phyloP scores from a whole-genome alignment of 2,888 invertebrate genomes.

The Acleris laterana region DNA sequence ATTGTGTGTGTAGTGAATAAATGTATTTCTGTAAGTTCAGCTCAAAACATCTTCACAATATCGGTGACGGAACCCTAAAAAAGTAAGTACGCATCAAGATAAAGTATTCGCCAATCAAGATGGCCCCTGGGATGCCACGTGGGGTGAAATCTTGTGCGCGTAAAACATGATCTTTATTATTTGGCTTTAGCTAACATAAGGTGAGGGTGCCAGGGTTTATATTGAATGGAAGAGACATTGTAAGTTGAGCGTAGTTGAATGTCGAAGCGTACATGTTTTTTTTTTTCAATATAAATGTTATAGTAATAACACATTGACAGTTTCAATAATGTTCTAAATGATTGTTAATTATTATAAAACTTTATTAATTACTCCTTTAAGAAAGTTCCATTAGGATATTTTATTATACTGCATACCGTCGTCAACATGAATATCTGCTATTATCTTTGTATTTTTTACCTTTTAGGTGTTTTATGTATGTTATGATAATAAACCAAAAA shows the following conservation, averaged over 20 bases:
- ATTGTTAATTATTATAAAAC: too few relatives aligned
- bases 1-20: too few relatives aligned
- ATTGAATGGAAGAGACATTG: constrained; percentile 29
- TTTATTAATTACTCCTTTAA: too few relatives aligned
- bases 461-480: too few relatives aligned
- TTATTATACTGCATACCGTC: too few relatives aligned
- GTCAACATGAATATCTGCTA: too few relatives aligned
- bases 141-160: constrained; percentile 50
- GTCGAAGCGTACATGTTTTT: background rate
- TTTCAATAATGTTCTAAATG: too few relatives aligned
- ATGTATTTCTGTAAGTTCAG: too few relatives aligned
- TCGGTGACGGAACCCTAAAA: constrained; percentile 28
- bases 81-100: constrained; percentile 42
- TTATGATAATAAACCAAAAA: too few relatives aligned
- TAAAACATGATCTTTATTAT: constrained; percentile 70
- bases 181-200: constrained; percentile 49
- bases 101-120: constrained; percentile 54
- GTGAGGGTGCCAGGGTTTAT: constrained; percentile 31
- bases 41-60: constrained; percentile 11
- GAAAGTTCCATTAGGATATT: too few relatives aligned
- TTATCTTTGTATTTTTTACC: too few relatives aligned
- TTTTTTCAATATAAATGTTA: background rate
- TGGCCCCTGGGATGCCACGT: constrained; percentile 42
- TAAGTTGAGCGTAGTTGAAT: background rate
- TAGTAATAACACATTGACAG: too few relatives aligned